phyloP scores from a whole-genome alignment of 1,140 invertebrate species.

The Chionoecetes opilio region DNA sequence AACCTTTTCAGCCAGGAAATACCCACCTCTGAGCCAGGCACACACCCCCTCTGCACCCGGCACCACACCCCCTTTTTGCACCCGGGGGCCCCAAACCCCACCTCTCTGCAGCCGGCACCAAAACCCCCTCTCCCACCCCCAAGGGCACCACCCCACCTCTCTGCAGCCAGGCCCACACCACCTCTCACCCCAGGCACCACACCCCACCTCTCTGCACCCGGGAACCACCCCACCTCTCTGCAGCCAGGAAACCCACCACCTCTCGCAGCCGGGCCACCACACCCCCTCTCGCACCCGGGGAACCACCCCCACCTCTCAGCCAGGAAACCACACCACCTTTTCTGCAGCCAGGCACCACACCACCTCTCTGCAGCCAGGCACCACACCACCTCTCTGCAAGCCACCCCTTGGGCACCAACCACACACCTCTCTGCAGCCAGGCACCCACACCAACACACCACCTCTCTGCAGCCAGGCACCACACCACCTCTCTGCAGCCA shows the following conservation, averaged over 20 bases:
- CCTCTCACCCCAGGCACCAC: not conserved
- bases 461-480: not conserved
- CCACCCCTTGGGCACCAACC: not conserved
- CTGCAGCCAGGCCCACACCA: not conserved
- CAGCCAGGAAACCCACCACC: too few relatives aligned
- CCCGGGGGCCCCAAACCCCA: not conserved
- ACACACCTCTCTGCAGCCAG: not conserved
- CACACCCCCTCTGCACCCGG: too few relatives aligned
- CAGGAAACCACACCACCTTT: too few relatives aligned
- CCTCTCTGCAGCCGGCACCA: not conserved
- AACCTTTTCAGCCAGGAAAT: too few relatives aligned
- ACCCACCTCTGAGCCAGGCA: too few relatives aligned
- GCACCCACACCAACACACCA: not conserved
- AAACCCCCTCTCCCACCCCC: too few relatives aligned
- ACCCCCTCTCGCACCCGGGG: not conserved
- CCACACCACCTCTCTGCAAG: not conserved
- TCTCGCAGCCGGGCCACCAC: not conserved
- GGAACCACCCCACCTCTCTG: not conserved
- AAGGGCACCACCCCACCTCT: too few relatives aligned
- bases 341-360: too few relatives aligned
- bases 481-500: too few relatives aligned
- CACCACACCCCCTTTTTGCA: not conserved
- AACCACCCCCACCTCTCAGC: not conserved
- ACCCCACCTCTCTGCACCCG: too few relatives aligned
- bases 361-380: too few relatives aligned